A percentile compares a stretch with the other conserved stretches of the same genome.
Evolutionary conservation across 2,113 vertebrate species (phyloP).

Genomic region (Peromyscus maniculatus): DNA sequence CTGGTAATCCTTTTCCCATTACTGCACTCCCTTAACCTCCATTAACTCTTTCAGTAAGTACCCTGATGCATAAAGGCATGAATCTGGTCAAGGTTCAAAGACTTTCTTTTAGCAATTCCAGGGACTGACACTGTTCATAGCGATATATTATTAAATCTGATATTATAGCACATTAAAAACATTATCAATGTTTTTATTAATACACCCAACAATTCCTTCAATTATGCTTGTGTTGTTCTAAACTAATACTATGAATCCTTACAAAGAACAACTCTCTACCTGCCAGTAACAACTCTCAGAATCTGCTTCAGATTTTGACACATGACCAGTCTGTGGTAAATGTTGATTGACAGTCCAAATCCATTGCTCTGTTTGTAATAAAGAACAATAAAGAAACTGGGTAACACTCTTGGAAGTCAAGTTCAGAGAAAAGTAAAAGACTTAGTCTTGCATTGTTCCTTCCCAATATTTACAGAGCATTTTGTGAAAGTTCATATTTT

Average conservation of each 20-base stretch:
- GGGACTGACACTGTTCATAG: not conserved
- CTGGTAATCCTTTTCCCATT: not conserved
- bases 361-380: not conserved
- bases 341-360: not conserved
- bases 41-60: not conserved
- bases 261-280: not conserved
- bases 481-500: not conserved
- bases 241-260: not conserved
- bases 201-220: not conserved
- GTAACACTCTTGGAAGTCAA: not conserved
- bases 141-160: constrained; percentile 24
- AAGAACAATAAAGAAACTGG: not conserved
- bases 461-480: not conserved
- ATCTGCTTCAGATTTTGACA: constrained; percentile 4
- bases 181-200: not conserved
- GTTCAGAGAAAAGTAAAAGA: not conserved
- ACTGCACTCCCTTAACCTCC: too few relatives aligned
- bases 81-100: not conserved
- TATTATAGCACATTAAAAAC: not conserved
- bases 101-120: not conserved
- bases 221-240: not conserved
- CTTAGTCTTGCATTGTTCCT: not conserved
- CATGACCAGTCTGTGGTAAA: not conserved
- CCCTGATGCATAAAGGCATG: not conserved
- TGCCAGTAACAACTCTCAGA: not conserved